These are phyloP conservation scores for Aporophyla lueneburgensis DNA, from an alignment of 2,888 invertebrate genomes.

Conservation along the genomic window DNA sequence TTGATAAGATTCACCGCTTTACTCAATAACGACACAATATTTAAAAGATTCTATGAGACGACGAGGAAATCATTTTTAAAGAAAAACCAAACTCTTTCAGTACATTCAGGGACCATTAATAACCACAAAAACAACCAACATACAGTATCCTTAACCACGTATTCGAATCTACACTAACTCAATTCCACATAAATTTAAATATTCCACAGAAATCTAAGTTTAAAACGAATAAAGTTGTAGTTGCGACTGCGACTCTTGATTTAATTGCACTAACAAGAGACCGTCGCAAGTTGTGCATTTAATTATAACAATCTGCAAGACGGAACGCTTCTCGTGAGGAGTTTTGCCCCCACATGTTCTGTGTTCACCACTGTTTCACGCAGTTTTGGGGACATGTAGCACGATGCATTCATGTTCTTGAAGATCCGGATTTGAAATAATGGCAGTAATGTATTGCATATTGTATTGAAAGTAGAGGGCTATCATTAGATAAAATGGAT, in stretches of 20 bases:
- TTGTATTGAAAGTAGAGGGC: neutral
- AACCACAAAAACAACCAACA: neutral
- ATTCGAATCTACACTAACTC: constrained; percentile 12
- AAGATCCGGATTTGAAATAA: neutral
- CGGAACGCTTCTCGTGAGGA: constrained; percentile 66
- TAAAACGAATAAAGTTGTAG: constrained; percentile 72
- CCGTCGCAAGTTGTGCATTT: constrained; percentile 75
- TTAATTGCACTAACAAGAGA: constrained; percentile 83
- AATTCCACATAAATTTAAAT: constrained; percentile 41
- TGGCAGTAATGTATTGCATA: neutral
- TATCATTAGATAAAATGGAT: neutral
- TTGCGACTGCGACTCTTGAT: constrained; percentile 70
- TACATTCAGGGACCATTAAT: neutral
- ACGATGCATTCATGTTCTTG: constrained; percentile 13
- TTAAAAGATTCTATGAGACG: neutral
- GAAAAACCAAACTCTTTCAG: neutral
- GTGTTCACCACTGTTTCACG: constrained; percentile 44
- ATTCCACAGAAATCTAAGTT: constrained; percentile 66
- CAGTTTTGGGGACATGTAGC: constrained; percentile 36
- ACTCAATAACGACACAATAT: neutral
- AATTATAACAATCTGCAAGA: constrained; percentile 75
- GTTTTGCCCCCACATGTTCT: constrained; percentile 57
- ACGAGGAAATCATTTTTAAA: neutral
- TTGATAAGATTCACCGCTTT: neutral
- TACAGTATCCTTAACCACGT: neutral